Evolutionary conservation across 64 coral and sea anemone genomes (phyloP), one percentile per base, ranked within the genome.

Genomic region (Anthopleura sola): DNA sequence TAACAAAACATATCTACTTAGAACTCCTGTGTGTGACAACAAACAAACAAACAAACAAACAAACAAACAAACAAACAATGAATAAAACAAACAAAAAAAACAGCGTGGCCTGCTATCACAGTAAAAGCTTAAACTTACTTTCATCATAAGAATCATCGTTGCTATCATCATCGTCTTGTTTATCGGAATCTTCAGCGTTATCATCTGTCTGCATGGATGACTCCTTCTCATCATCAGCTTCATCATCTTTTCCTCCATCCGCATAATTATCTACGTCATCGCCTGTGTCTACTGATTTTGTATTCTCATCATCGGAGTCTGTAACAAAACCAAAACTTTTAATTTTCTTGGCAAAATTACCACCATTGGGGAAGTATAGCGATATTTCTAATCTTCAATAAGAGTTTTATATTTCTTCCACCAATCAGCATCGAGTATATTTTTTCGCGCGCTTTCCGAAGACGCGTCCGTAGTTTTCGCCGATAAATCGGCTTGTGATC

Each of bases 231-330:
- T 81, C 78, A 13, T 40, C 78, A 48, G 15, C 26, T 21, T 81
- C 78, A 46, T 46, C 78, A 53, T 81, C 38, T 81, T 48, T 81
- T 49, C 39, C 78, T 81, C 48, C 75, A 38, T 78, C 78, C 15
- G 29, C n/a, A 71, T 32, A 71, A 71, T 32, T 34, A 36, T 71
- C 66, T 15, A 28, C 29, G 3, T n/a, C n/a, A n/a, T 71, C 66
- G 66, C 66, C 31, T 29, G 66, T 71, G 34, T 71, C 66, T 34
- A 71, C 29, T 71, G 29, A 33, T 71, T 71, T 71, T 32, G 66
- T 71, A 32, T 71, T 71, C 31, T 71, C 66, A 5, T 71, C 66
- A 71, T 71, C 66, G 11, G n/a, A 3, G 29, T 32, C n/a, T 32
- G 29, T 32, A 71, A 71, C 6, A 23, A 26, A 8, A 28, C 26